Conservation (phyloP, 1,140 invertebrate species). For the Reticulitermes speratus region DNA sequence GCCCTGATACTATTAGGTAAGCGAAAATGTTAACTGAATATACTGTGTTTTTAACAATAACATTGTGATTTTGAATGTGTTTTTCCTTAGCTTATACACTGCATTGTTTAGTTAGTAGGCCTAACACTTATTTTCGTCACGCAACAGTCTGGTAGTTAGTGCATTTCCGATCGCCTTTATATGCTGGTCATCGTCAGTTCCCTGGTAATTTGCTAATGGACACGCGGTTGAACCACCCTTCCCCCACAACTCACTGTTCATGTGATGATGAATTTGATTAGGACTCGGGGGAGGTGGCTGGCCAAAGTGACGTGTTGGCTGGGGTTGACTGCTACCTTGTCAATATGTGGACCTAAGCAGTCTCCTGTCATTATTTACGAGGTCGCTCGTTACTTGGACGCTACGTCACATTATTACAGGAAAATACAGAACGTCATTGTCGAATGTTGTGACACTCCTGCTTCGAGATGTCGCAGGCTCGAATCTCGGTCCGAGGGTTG, state of each 20-base stretch:
- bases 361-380: background rate
- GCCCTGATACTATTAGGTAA: no score
- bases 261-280: constrained; percentile 14
- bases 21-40: no score
- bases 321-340: background rate
- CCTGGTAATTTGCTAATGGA: constrained; percentile 30
- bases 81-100: background rate
- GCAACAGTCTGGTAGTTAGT: background rate
- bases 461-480: no score
- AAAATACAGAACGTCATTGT: no score
- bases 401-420: no score
- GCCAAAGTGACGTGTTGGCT: background rate
- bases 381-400: no score
- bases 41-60: no score
- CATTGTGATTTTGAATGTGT: no score
- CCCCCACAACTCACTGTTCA: background rate
- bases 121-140: background rate
- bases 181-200: background rate
- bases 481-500: no score
- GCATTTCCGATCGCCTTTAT: constrained; percentile 11
- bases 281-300: background rate
- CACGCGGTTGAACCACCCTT: background rate
- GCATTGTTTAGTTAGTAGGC: background rate
- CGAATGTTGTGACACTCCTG: no score
- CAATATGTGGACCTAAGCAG: background rate